Base-by-base conservation (phyloP, 92 coral and sea anemone genomes). In the Porites lobata region DNA sequence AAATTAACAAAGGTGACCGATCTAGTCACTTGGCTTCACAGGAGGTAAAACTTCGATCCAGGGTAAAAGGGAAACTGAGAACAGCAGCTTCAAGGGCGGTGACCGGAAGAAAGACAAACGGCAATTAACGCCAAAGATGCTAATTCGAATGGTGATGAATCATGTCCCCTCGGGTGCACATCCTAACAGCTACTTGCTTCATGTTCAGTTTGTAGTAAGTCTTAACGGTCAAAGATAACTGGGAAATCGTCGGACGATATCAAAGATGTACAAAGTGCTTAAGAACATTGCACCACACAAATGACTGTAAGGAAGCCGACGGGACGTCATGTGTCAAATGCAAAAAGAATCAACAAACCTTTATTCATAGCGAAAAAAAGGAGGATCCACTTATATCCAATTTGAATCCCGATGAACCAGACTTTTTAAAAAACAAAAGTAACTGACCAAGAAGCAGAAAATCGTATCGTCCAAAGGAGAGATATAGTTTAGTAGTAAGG, bases 281-380 rank as follows among this genome's bases (percentile, higher is more conserved):
- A 47, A 59, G 69, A 73, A 24, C 65, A 8, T 75, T 65, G 17
- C 96, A 87, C 50, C 94, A 93, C 79, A 92, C 88, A 14, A 92
- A 76, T 24, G 79, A 89, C 47, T 89, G 93, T 65, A 85, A 61
- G 67, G 85, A 50, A 68, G 76, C 89, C 11, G 93, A 92, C 50
- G 86, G 95, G 19, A 88, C 75, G 50, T 57, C 95, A 5, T 82
- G 95, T 26, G 93, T 80, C 50, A 92, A 89, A 32, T 92, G 92
- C 58, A 53, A 66, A 69, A 79, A 73, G 69, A 78, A 89, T 12
- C 90, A 89, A 61, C 95, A 92, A 80, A 53, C 85, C 11, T 84
- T 81, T 70, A 79, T 92, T 19, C 90, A 85, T 38, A 70, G 82
- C 14, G 92, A 83, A 66, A 61, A 61, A 29, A 29, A 29, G 32